These are phyloP conservation scores for Creontiades dilutus DNA, from an alignment of 2,888 invertebrate genomes.

Conservation along the genomic window DNA sequence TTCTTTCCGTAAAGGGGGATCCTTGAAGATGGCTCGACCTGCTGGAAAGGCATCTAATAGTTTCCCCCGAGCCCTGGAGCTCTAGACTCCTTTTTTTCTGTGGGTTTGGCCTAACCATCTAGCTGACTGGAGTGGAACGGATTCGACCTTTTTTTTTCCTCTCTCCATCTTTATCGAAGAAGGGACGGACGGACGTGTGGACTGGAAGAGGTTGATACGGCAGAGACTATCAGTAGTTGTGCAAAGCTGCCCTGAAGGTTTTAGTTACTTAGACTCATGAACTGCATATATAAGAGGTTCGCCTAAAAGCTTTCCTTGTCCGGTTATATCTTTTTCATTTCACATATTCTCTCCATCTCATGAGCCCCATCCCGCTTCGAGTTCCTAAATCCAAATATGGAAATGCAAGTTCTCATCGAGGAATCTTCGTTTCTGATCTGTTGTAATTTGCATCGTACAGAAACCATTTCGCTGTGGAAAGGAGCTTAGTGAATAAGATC, in stretches of 20 bases:
- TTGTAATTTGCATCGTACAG: neutral
- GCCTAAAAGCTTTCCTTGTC: neutral
- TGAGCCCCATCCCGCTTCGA: neutral
- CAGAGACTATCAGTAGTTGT: neutral
- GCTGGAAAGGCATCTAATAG: conserved; percentile 34
- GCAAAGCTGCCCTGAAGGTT: conserved; percentile 2
- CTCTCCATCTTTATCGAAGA: conserved; percentile 1
- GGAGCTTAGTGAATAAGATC: neutral
- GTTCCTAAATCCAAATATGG: neutral
- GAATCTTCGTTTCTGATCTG: neutral
- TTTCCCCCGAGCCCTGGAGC: neutral
- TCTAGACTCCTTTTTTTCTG: conserved; percentile 26
- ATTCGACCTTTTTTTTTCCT: conserved; percentile 16
- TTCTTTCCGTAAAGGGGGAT: conserved; percentile 24
- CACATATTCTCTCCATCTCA: neutral
- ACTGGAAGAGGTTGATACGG: conserved; percentile 22
- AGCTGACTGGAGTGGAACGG: conserved; percentile 27
- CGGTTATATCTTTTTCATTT: conserved; percentile 24
- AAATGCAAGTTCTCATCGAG: neutral
- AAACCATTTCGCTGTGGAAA: too few relatives aligned
- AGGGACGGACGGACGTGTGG: conserved; percentile 28
- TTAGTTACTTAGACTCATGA: neutral
- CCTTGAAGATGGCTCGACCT: neutral
- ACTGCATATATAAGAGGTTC: neutral
- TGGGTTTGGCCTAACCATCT: conserved; percentile 28